Base-by-base conservation (phyloP, 1,140 invertebrate genomes). In the Bombus pyrosoma region DNA sequence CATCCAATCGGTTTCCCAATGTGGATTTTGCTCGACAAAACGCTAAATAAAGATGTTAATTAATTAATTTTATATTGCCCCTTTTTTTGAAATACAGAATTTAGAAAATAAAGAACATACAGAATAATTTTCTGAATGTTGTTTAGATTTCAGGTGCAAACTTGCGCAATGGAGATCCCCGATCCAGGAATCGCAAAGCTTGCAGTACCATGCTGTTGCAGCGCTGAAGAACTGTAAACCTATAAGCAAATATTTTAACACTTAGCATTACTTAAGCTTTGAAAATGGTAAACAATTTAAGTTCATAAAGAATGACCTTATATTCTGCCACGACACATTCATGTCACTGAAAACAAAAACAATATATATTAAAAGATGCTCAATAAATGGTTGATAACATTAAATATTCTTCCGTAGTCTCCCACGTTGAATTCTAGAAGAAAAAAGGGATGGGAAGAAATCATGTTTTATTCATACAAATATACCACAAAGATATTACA, bases 181-280 rank as follows among this genome's bases (percentile, higher is more conserved):
- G 88, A 98, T 98, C 97, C 98, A 98, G 85, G 96, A 95, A 92
- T 98, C 96, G 90, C 98, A 98, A 57, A 98, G 95, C 92, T 97
- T 97, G 94, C 98, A 98, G 94, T 97, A 98, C 98, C 98, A 98
- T n/a, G 97, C 97, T 25, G 97, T 97, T 0, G 98, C 97, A 10
- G 98, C 97, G 85, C 97, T 97, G 93, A 98, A 97, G 95, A 98
- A 98, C 92, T 98, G 97, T 66, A 98, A 95, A 32, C 98, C 97
- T 97, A 95, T 68, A 95, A 95, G 68, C 91, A 94, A 93, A 95
- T 93, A 92, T 89, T 82, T 79, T 74, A 74, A 77, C 86, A 89
- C 83, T 89, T 83, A 89, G 66, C 78, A 87, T 92, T 87, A 88
- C 69, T 86, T 87, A 85, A 88, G 86, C 82, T 89, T 91, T 86